These are phyloP conservation scores for Platichthys stellatus DNA, from an alignment of 2,113 vertebrate species.

Conservation along the genomic window DNA sequence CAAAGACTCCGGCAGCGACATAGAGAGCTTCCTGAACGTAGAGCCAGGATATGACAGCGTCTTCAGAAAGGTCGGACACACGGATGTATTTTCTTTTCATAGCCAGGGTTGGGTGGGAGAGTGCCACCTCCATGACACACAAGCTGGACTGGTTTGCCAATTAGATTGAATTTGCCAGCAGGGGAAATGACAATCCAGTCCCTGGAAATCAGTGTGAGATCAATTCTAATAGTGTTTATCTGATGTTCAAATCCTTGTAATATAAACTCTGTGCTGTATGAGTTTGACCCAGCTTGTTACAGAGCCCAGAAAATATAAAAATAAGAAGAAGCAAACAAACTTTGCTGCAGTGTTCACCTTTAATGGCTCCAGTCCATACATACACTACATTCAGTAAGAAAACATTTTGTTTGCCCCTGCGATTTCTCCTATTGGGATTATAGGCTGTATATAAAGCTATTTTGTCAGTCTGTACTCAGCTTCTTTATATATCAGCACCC, in stretches of 20 bases:
- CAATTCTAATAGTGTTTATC: not conserved
- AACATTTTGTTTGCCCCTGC: slow-evolving; percentile 29
- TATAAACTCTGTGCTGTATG: not conserved
- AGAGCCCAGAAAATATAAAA: not conserved
- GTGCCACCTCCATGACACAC: not conserved
- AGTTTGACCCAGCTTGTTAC: not conserved
- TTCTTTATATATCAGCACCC: slow-evolving; percentile 57
- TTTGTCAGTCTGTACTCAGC: slow-evolving; percentile 43
- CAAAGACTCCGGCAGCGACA: slow-evolving; percentile 79
- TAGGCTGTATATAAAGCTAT: slow-evolving; percentile 42
- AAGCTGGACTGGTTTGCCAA: not conserved
- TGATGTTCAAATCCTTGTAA: not conserved
- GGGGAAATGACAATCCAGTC: not conserved
- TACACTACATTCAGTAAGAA: slow-evolving; percentile 9
- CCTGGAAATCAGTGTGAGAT: not conserved
- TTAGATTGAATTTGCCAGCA: not conserved
- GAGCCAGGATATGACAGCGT: slow-evolving; percentile 74
- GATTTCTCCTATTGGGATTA: slow-evolving; percentile 38
- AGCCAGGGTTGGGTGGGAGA: not conserved
- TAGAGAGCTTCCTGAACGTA: slow-evolving; percentile 73
- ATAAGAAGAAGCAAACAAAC: not conserved
- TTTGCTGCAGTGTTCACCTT: slow-evolving; percentile 1
- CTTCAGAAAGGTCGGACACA: slow-evolving; percentile 77
- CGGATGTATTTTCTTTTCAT: not conserved
- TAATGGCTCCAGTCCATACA: slow-evolving; percentile 18